phyloP scores from a whole-genome alignment of 2,113 vertebrate species.

The Sapayoa aenigma region DNA sequence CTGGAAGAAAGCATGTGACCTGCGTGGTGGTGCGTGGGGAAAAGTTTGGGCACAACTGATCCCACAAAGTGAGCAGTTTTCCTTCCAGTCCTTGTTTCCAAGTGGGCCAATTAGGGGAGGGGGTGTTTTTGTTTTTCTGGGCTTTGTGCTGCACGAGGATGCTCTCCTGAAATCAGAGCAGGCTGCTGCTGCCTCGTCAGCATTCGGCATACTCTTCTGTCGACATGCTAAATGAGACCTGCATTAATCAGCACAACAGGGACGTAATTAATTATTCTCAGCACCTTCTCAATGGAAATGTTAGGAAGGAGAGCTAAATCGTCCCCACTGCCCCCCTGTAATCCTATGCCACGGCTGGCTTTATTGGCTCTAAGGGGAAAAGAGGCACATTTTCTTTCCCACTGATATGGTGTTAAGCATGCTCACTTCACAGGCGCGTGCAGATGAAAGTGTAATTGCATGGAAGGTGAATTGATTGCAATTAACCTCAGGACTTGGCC shows the following conservation, averaged over 20 bases:
- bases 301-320: constrained; percentile 21
- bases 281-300: constrained; percentile 30
- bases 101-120: not conserved
- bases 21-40: not conserved
- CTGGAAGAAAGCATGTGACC: not conserved
- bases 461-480: constrained; percentile 87
- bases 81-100: not conserved
- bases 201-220: not conserved
- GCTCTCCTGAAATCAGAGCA: not conserved
- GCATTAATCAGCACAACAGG: not conserved
- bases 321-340: not conserved
- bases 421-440: constrained; percentile 72
- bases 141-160: not conserved
- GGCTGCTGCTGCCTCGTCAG: not conserved
- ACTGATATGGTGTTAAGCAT: constrained; percentile 49
- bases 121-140: not conserved
- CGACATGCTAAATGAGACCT: not conserved
- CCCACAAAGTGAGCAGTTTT: not conserved
- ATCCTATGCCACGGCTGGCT: constrained; percentile 43
- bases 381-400: constrained; percentile 43
- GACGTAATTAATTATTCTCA: constrained; percentile 58
- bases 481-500: constrained; percentile 79
- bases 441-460: constrained; percentile 92
- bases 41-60: not conserved
- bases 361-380: constrained; percentile 54